These are phyloP conservation scores for Melieria omissa DNA, from an alignment of 2,888 invertebrate species.

Conservation along the genomic window DNA sequence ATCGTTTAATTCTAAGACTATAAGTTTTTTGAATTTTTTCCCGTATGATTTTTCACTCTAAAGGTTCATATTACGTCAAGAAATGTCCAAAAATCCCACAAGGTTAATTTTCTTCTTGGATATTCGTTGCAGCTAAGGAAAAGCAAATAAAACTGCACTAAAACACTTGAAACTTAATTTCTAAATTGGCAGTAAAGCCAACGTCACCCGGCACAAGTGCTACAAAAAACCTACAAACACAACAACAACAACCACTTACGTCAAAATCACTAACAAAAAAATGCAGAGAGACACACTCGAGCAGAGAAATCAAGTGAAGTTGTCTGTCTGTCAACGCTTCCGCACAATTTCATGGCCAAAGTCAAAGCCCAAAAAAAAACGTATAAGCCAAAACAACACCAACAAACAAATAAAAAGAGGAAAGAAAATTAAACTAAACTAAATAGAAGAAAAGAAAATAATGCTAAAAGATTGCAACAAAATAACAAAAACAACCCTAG, in stretches of 20 bases:
- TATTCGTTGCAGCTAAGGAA: background rate
- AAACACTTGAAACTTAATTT: slow-evolving; percentile 50
- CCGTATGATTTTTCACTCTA: too few relatives aligned
- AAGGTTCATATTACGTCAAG: too few relatives aligned
- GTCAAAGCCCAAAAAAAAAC: slow-evolving; percentile 29
- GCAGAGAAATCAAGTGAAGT: background rate
- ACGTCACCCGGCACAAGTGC: background rate
- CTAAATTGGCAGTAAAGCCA: slow-evolving; percentile 47
- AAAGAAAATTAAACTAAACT: slow-evolving; percentile 17
- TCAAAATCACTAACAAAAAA: background rate
- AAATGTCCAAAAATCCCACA: too few relatives aligned
- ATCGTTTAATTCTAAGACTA: too few relatives aligned
- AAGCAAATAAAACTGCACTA: background rate
- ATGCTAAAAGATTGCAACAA: slow-evolving; percentile 33
- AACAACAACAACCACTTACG: background rate
- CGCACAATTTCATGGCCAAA: slow-evolving; percentile 52
- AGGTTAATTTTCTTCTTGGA: too few relatives aligned
- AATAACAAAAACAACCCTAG: slow-evolving; percentile 26
- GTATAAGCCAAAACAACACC: slow-evolving; percentile 29
- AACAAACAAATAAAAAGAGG: slow-evolving; percentile 16
- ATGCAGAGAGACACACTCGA: background rate
- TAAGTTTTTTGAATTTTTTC: too few relatives aligned
- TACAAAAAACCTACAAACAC: slow-evolving; percentile 9
- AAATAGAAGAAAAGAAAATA: slow-evolving; percentile 7
- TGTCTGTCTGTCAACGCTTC: slow-evolving; percentile 38